Conservation (phyloP, 2,797 vertebrate species). For the Pteronotus mesoamericanus region DNA sequence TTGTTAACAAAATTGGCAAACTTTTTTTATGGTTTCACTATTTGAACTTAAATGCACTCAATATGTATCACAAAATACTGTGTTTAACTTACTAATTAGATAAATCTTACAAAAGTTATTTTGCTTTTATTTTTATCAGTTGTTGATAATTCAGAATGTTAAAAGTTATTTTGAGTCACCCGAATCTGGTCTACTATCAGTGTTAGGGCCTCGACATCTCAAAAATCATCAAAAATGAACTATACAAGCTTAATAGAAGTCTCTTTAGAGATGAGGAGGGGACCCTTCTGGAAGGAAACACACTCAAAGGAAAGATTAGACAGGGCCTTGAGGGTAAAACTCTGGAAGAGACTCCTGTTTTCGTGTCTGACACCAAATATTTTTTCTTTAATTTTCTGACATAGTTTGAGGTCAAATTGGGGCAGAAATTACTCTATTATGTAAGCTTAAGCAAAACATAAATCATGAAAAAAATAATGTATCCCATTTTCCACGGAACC, state of each 20-base stretch:
- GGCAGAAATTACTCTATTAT: background rate
- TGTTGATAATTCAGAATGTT: background rate
- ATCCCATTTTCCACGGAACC: background rate
- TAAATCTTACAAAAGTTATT: background rate
- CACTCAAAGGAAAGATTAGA: background rate
- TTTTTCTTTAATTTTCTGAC: background rate
- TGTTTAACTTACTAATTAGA: background rate
- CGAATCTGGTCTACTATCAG: background rate
- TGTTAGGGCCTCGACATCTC: background rate
- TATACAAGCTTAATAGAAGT: background rate
- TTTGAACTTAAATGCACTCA: background rate
- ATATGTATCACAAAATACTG: background rate
- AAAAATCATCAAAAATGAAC: background rate
- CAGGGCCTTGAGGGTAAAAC: rapidly evolving
- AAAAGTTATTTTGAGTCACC: background rate
- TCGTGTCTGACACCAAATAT: background rate
- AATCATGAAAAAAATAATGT: background rate
- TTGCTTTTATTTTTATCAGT: background rate
- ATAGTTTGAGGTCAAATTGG: background rate
- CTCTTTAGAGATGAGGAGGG: background rate
- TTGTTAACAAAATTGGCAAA: background rate
- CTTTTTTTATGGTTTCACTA: background rate
- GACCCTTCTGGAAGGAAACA: background rate
- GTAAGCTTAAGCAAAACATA: background rate
- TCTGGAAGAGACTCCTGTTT: background rate